Evolutionary conservation across 1,140 invertebrate genomes (phyloP).

Genomic region (Diabrotica virgifera): DNA sequence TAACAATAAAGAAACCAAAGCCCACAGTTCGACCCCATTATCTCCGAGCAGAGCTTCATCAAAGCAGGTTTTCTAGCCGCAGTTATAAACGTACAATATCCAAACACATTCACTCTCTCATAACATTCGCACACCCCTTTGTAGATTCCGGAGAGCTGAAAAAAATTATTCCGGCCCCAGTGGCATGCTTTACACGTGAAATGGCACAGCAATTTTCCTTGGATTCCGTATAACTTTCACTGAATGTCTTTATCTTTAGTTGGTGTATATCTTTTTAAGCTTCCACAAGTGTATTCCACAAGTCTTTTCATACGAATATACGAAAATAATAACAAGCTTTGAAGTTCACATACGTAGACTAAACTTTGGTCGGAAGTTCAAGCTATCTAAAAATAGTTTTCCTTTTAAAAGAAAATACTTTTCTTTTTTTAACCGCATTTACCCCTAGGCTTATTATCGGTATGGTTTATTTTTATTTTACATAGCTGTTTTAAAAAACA

Average conservation of each 20-base stretch:
- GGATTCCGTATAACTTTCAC: background rate
- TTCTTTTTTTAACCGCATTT: too few species aligned
- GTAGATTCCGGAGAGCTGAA: background rate
- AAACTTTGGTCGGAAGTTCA: too few species aligned
- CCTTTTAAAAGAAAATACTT: too few species aligned
- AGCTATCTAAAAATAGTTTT: too few species aligned
- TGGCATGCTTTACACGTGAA: constrained; percentile 1
- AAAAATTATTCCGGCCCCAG: background rate
- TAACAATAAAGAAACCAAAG: background rate
- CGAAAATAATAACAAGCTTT: too few species aligned
- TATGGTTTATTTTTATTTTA: too few species aligned
- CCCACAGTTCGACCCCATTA: background rate
- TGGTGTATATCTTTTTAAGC: background rate
- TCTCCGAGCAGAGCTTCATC: background rate
- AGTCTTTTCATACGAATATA: too few species aligned
- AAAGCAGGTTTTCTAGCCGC: background rate
- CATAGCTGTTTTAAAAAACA: too few species aligned
- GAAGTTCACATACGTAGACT: too few species aligned
- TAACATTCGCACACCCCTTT: background rate
- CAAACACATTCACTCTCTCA: background rate
- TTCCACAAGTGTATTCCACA: too few species aligned
- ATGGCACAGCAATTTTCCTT: background rate
- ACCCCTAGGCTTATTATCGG: too few species aligned
- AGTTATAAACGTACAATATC: background rate
- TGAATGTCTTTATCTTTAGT: background rate